phyloP scores from a whole-genome alignment of 2,797 vertebrate species.

The Xerus rutilus region DNA sequence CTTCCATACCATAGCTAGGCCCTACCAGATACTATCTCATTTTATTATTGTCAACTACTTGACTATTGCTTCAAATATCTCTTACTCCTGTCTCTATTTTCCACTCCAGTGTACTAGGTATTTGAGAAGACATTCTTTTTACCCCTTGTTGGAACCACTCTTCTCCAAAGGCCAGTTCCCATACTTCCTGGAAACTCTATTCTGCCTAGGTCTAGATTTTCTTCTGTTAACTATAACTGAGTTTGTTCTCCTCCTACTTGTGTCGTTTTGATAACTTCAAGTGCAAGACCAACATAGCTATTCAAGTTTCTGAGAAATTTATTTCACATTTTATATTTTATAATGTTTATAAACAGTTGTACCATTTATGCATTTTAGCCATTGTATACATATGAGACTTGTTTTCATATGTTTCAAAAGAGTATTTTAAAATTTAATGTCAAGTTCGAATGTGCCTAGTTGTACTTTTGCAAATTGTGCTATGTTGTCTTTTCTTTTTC shows the following conservation, averaged over 20 bases:
- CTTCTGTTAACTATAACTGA: not conserved
- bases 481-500: not conserved
- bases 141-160: not conserved
- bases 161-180: not conserved
- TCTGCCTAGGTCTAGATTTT: not conserved
- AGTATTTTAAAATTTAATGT: not conserved
- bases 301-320: slow-evolving; percentile 25
- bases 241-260: not conserved
- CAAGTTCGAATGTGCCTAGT: not conserved
- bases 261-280: not conserved
- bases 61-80: not conserved
- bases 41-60: slow-evolving; percentile 3
- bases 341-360: not conserved
- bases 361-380: not conserved
- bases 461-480: not conserved
- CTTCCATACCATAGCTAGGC: fast-evolving
- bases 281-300: not conserved
- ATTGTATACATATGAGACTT: not conserved
- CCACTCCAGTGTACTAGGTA: not conserved
- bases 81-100: not conserved
- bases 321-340: not conserved
- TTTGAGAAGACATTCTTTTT: not conserved
- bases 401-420: not conserved
- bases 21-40: not conserved
- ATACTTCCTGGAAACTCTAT: not conserved